Base-by-base conservation (phyloP, 2,113 vertebrate species). In the Phylloscopus trochiloides region DNA sequence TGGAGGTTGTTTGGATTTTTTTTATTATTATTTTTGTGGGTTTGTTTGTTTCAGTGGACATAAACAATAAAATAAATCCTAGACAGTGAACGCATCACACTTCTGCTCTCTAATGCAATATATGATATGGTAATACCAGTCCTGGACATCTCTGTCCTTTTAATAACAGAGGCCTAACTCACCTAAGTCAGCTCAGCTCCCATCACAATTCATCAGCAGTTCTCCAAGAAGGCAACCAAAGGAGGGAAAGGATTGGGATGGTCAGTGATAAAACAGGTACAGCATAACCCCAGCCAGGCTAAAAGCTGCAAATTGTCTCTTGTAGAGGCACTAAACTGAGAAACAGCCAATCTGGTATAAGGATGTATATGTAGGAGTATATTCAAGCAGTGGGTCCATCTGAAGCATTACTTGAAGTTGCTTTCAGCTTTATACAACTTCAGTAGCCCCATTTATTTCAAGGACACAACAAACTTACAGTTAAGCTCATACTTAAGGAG, bases 61-160 rank as follows among this genome's bases (percentile, higher is more conserved):
- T 75, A 92, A 91, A 65, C 12, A 59, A 77, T 62, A 50, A 82
- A 86, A 77, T 55, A 25, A 95, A 96, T 76, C 51, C 28, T 57
- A 50, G 10, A 12, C 15, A 28, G 36, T 76, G 77, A 92, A 57
- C 32, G 54, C 17, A 50, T 42, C 28, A 19, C 10, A 83, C 50
- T 93, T 91, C 63, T 80, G 9, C 9, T 73, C 17, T 58, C 8
- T 50, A 87, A 58, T 16, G 54, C 65, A 85, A 31, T 81, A 78
- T 87, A 47, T 28, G 32, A 5, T 31, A 48, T 20, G 11, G 40
- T 38, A 77, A 6, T 28, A 71, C 4, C 17, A 59, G 36, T 28
- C 32, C 55, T 24, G 59, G 22, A 79, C 12, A 66, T 10, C 25
- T 38, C 17, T 25, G 28, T 42, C 12, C 17, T 91, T 87, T 65